Evolutionary conservation across 2,113 vertebrate genomes (phyloP).

Genomic region (Antechinus stuartii): DNA sequence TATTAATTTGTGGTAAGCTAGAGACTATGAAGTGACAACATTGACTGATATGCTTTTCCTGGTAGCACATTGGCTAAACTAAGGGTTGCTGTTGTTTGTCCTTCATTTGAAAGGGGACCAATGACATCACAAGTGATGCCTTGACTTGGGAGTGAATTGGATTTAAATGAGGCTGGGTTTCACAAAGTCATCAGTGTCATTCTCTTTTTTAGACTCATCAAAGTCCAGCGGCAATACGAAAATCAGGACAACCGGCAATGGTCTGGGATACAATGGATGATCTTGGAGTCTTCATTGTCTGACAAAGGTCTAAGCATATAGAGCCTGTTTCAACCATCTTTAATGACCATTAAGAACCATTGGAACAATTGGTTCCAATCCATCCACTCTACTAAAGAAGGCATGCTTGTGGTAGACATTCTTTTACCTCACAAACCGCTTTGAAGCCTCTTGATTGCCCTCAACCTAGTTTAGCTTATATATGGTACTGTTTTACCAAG

Average conservation of each 20-base stretch:
- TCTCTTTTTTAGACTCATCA: not conserved
- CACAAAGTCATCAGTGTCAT: no score
- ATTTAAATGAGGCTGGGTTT: not conserved
- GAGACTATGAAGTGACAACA: not conserved
- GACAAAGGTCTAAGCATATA: not conserved
- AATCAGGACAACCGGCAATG: not conserved
- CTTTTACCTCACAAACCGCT: no score
- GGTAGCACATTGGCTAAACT: not conserved
- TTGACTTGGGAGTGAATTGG: not conserved
- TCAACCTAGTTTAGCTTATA: no score
- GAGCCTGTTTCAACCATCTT: not conserved
- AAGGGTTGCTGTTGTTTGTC: not conserved
- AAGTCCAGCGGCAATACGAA: not conserved
- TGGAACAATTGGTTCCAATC: not conserved
- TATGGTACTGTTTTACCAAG: not conserved
- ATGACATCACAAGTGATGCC: not conserved
- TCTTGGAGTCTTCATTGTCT: not conserved
- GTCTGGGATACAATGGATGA: not conserved
- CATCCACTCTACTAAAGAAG: not conserved
- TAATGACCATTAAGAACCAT: not conserved
- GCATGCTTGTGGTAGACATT: no score
- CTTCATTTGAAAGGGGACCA: not conserved
- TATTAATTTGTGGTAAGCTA: not conserved
- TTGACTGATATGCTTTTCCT: not conserved
- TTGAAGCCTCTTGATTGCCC: no score